phyloP scores from a whole-genome alignment of 2,888 invertebrate species.

The Drosophila vallismaia region DNA sequence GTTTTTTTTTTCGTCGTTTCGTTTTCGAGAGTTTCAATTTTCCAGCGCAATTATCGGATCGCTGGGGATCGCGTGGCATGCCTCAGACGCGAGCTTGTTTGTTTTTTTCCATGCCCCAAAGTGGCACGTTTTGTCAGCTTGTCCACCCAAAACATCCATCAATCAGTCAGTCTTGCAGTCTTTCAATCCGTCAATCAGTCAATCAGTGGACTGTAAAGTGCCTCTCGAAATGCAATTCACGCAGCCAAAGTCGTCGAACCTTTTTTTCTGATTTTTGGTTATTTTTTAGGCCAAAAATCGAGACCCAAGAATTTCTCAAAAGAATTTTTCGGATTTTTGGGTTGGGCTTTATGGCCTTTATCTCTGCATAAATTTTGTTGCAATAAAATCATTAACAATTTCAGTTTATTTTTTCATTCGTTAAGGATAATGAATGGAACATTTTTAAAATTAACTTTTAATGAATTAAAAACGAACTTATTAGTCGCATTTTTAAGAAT shows the following conservation, averaged over 20 bases:
- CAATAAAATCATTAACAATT: not conserved
- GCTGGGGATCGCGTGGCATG: slow-evolving; percentile 32
- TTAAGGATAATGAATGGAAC: too few relatives aligned
- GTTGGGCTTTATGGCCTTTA: not conserved
- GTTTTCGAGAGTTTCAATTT: slow-evolving; percentile 21
- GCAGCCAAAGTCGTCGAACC: slow-evolving; percentile 61
- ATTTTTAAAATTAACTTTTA: too few relatives aligned
- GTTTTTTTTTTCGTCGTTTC: slow-evolving; percentile 3
- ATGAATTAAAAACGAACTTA: too few relatives aligned
- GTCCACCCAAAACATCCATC: not conserved
- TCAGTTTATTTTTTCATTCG: too few relatives aligned
- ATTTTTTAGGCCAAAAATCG: not conserved
- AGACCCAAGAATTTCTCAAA: not conserved
- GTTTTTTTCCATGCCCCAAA: not conserved
- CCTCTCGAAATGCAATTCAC: slow-evolving; percentile 53
- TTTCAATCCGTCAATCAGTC: too few relatives aligned
- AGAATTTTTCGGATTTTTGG: not conserved
- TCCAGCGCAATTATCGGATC: slow-evolving; percentile 40
- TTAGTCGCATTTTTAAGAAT: too few relatives aligned
- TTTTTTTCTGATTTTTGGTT: not conserved
- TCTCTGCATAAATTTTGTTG: not conserved
- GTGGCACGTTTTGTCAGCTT: slow-evolving; percentile 13
- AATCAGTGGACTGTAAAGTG: slow-evolving; percentile 43
- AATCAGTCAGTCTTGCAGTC: not conserved
- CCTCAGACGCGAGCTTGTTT: slow-evolving; percentile 6